Evolutionary conservation across 2,797 vertebrate genomes (phyloP).

Genomic region (Micropoecilia bifurca): DNA sequence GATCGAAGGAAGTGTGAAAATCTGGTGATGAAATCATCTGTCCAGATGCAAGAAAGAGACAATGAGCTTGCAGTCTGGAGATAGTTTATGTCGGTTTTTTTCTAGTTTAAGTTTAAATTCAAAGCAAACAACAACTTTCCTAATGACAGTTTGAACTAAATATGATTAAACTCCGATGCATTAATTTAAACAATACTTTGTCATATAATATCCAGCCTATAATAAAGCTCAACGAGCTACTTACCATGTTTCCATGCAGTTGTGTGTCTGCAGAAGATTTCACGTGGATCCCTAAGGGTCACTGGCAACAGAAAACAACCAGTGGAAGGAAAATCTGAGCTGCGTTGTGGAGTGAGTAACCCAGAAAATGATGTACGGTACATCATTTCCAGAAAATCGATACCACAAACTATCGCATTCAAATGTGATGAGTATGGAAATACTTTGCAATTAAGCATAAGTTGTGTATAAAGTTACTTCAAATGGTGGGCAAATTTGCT

Average conservation of each 20-base stretch:
- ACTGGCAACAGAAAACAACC: constrained; percentile 1
- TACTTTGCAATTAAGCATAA: neutral
- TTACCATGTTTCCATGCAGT: neutral
- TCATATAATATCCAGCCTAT: neutral
- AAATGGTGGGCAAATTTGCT: neutral
- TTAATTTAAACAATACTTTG: neutral
- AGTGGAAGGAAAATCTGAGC: neutral
- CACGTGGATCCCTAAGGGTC: neutral
- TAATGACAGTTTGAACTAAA: neutral
- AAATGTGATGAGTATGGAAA: neutral
- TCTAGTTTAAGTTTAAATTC: too few relatives aligned
- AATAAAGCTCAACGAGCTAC: neutral
- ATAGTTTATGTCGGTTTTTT: neutral
- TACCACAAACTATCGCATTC: neutral
- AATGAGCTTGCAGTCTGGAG: neutral
- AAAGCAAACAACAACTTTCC: neutral
- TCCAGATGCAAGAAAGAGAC: neutral
- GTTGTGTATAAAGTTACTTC: neutral
- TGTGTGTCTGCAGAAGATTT: neutral
- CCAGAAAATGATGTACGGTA: neutral
- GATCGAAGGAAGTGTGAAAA: constrained; percentile 1
- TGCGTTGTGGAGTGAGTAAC: neutral
- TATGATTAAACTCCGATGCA: neutral
- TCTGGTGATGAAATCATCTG: neutral
- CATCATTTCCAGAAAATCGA: neutral